phyloP scores from a whole-genome alignment of 1,140 invertebrate genomes.

The Brachionus plicatilis region DNA sequence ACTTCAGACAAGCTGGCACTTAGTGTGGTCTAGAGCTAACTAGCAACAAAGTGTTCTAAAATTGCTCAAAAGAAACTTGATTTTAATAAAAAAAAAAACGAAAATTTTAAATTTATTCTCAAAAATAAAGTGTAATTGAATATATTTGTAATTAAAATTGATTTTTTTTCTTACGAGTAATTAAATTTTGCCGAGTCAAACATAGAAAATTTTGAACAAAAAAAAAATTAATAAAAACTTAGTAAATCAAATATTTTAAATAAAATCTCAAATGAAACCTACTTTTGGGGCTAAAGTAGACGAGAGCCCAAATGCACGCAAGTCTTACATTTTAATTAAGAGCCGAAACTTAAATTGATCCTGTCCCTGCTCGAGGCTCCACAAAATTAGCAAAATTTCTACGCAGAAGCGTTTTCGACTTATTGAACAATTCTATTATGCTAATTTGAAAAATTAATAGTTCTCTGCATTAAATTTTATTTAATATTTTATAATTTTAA shows the following conservation, averaged over 20 bases:
- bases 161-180: slow-evolving; percentile 18
- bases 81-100: neutral
- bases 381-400: neutral
- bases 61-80: too few species aligned
- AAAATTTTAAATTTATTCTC: neutral
- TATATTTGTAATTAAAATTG: slow-evolving; percentile 17
- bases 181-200: slow-evolving; percentile 5
- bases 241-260: slow-evolving; percentile 8
- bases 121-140: slow-evolving; percentile 1
- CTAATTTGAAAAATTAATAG: neutral
- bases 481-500: neutral
- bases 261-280: slow-evolving; percentile 5
- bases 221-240: slow-evolving; percentile 1
- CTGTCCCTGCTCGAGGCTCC: neutral
- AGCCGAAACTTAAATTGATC: too few species aligned
- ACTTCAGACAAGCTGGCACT: neutral
- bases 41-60: too few species aligned
- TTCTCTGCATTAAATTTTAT: neutral
- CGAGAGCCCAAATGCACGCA: neutral
- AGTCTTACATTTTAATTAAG: neutral
- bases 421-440: neutral
- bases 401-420: neutral
- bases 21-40: too few species aligned
- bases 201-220: neutral
- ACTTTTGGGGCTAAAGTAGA: neutral